Percentiles rank a stretch among this genome's conserved stretches.
These are phyloP conservation scores for Megastigmus dorsalis DNA, from an alignment of 2,888 invertebrate species.

Conservation along the genomic window DNA sequence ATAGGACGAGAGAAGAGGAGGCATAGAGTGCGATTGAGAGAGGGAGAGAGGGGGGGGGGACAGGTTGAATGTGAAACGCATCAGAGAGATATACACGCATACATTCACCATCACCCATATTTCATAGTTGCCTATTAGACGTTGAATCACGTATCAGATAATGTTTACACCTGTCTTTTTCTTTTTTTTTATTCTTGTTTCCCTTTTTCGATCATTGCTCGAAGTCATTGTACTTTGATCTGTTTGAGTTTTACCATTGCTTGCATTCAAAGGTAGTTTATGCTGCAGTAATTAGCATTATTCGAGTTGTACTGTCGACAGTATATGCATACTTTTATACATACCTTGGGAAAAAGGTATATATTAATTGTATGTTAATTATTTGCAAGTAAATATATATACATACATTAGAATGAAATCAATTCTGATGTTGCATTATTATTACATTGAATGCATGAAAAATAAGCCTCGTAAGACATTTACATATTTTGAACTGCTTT, in stretches of 20 bases:
- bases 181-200: slow-evolving; percentile 12
- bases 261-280: slow-evolving; percentile 20
- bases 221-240: not conserved
- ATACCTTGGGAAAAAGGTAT: slow-evolving; percentile 3
- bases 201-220: slow-evolving; percentile 16
- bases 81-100: slow-evolving; percentile 28
- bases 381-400: slow-evolving; percentile 9
- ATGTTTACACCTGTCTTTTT: slow-evolving; percentile 23
- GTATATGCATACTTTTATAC: slow-evolving; percentile 20
- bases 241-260: slow-evolving; percentile 17
- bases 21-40: too few species aligned
- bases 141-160: slow-evolving; percentile 20
- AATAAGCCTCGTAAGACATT: not conserved
- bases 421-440: not conserved
- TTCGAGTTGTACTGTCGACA: slow-evolving; percentile 26
- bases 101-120: slow-evolving; percentile 21
- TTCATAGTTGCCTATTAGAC: slow-evolving; percentile 29
- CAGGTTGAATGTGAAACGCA: too few species aligned
- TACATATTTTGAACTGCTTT: slow-evolving; percentile 3
- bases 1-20: too few species aligned
- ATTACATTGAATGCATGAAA: not conserved
- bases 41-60: too few species aligned
- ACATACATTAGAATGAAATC: not conserved
- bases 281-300: slow-evolving; percentile 25
- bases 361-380: slow-evolving; percentile 34